Evolutionary conservation across 1,140 invertebrate genomes (phyloP), one percentile per base, ranked within the genome.

Genomic region (Diorhabda elongata): DNA sequence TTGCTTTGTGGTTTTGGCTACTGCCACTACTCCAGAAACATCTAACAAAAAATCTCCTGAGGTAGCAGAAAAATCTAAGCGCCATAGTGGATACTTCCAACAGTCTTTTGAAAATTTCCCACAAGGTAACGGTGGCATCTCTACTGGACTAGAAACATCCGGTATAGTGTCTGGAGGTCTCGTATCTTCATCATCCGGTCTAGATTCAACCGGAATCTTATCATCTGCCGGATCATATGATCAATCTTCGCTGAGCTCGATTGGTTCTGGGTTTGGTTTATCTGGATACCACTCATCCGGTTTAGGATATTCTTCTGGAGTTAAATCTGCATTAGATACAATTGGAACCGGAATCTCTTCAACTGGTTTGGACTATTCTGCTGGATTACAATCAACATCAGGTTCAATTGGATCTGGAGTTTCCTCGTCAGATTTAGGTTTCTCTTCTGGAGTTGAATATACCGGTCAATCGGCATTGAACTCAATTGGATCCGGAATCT

Each of bases 1-100:
- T 52, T 59, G 42, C 9, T 44, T 68, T 62, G 8, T 68, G 59
- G 67, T 60, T 41, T 5, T 68, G 4, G 45, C 61, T 9, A 60
- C 60, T 11, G 60, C 56, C 9, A 42, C 59, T 0, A 8, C 60
- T 7, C 8, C 67, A 3, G n/a, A 42, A 59, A 26, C 42, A 6
- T 9, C 47, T 9, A 52, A 26, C 45, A 45, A 43, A 3, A 52
- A 52, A 4, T n/a, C 47, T 52, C 6, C 4, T 52, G 47, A 64
- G 43, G 44, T 6, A 26, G 42, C 44, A 45, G 26, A 47, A 47
- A 52, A 52, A 52, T 52, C 42, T 9, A 64, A 56, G 3, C 44
- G 62, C 44, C 11, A 45, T 5, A n/a, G 4, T 52, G 47, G 47
- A 52, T 52, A 6, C 47, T 52, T 6, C 47, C 47, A 52, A 52